These are phyloP conservation scores for Labeo catla DNA, from an alignment of 2,113 vertebrate genomes.

Conservation along the genomic window DNA sequence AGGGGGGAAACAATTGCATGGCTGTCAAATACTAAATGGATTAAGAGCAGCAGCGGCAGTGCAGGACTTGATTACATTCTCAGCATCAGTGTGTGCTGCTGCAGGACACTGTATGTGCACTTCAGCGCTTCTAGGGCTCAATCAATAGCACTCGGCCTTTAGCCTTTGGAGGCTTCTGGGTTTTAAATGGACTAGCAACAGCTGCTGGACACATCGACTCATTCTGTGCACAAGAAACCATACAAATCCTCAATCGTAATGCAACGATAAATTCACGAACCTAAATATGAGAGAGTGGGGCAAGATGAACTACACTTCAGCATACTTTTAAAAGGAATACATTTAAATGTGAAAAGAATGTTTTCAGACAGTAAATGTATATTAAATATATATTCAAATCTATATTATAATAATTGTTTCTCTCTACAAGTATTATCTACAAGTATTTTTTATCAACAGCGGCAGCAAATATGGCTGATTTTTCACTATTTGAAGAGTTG, in stretches of 20 bases:
- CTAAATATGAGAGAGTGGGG: not conserved
- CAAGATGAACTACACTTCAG: not conserved
- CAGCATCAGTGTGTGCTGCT: conserved; percentile 53
- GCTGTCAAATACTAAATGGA: conserved; percentile 60
- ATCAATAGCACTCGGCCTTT: not conserved
- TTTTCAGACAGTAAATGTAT: no score
- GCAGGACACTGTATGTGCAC: conserved; percentile 22
- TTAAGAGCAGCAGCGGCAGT: conserved; percentile 60
- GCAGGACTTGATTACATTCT: conserved; percentile 69
- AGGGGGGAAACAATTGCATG: conserved; percentile 19
- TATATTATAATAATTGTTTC: not conserved
- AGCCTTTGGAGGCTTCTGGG: not conserved
- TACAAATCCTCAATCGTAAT: not conserved
- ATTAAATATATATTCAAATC: not conserved
- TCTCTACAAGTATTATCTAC: not conserved
- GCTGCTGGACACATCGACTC: not conserved
- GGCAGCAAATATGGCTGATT: not conserved
- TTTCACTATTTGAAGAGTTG: not conserved
- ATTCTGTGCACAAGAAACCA: not conserved
- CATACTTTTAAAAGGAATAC: not conserved
- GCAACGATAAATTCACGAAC: not conserved
- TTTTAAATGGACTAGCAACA: not conserved
- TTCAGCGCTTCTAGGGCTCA: not conserved
- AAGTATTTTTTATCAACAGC: not conserved
- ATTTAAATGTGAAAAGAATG: no score